A percentile compares a stretch with the other conserved stretches of the same genome.
Evolutionary conservation across 2,888 invertebrate species (phyloP).

Genomic region (Chrysolina haemoptera): DNA sequence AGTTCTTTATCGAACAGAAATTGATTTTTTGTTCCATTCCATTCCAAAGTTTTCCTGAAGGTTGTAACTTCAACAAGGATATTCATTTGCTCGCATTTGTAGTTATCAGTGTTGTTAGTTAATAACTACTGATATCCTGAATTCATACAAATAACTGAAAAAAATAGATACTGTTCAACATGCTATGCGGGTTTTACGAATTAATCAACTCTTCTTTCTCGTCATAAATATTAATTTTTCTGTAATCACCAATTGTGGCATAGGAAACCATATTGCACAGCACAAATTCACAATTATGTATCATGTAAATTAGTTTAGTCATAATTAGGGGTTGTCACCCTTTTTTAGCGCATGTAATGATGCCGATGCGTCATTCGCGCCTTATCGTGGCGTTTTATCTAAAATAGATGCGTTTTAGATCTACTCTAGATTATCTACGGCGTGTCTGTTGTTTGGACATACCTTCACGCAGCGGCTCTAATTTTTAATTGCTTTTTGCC

Average conservation of each 20-base stretch:
- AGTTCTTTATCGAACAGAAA: no score
- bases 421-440: conserved; percentile 56
- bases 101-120: no score
- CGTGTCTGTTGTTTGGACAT: conserved; percentile 41
- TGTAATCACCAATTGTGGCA: conserved; percentile 41
- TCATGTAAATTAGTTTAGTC: conserved; percentile 55
- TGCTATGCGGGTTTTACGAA: conserved; percentile 40
- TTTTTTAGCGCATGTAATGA: conserved; percentile 48
- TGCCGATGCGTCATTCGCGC: conserved; percentile 55
- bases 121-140: neutral
- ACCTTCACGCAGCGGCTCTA: conserved; percentile 30
- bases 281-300: conserved; percentile 54
- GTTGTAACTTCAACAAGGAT: no score
- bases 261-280: conserved; percentile 59
- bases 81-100: no score
- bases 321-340: conserved; percentile 51
- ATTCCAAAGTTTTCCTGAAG: no score
- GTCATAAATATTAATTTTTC: conserved; percentile 46
- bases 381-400: conserved; percentile 65
- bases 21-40: no score
- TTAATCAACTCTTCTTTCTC: conserved; percentile 39
- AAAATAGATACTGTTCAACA: neutral
- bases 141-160: neutral
- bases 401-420: conserved; percentile 68
- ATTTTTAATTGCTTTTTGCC: conserved; percentile 25